phyloP scores from a whole-genome alignment of 2,888 invertebrate genomes.

The Omphaloscelis lunosa region DNA sequence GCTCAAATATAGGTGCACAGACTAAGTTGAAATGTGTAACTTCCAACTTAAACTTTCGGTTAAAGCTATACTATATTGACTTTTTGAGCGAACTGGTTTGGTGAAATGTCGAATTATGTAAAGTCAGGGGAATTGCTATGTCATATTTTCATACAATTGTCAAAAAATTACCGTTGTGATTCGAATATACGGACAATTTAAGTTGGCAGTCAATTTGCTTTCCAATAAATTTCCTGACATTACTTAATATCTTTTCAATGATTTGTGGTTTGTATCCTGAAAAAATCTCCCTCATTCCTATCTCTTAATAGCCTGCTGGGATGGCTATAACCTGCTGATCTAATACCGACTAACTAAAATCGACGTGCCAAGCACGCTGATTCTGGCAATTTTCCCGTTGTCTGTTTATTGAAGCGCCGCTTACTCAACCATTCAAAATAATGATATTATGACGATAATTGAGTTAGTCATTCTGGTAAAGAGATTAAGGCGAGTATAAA shows the following conservation, averaged over 20 bases:
- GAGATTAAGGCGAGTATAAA: not conserved
- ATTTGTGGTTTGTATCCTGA: not conserved
- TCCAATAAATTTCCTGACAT: no score
- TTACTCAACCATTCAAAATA: not conserved
- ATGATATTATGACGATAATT: not conserved
- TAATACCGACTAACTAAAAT: slow-evolving; percentile 20
- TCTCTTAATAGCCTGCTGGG: not conserved
- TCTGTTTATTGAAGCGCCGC: slow-evolving; percentile 18
- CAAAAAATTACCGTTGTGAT: not conserved
- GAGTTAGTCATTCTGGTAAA: not conserved
- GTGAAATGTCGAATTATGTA: not conserved
- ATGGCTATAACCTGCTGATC: not conserved
- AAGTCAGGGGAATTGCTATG: not conserved
- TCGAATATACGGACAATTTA: not conserved
- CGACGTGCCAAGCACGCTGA: slow-evolving; percentile 30
- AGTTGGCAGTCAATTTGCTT: not conserved
- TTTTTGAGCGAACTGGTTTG: slow-evolving; percentile 30
- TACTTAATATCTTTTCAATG: not conserved
- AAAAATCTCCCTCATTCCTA: not conserved
- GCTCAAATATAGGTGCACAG: slow-evolving; percentile 47
- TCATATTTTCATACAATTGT: no score
- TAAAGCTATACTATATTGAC: slow-evolving; percentile 46
- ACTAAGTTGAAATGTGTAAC: slow-evolving; percentile 50
- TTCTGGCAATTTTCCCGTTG: slow-evolving; percentile 3
- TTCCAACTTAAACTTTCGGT: slow-evolving; percentile 42